Conservation (phyloP, 2,797 vertebrate genomes). For the Leptodactylus fallax region DNA sequence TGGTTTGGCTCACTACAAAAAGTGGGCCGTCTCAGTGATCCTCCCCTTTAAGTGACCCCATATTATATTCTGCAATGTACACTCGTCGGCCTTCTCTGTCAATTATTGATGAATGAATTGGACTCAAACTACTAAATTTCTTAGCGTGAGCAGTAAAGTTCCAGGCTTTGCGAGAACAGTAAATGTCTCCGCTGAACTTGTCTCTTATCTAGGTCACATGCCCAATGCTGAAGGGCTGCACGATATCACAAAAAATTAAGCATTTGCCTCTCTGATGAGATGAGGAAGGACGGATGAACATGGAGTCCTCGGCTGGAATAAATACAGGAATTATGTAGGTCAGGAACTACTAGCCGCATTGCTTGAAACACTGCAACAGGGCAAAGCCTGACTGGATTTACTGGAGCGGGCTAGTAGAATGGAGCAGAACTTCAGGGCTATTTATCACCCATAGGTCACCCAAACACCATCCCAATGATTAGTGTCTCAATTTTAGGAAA, state of each 20-base stretch:
- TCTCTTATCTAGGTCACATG: conserved; percentile 48
- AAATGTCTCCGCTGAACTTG: neutral
- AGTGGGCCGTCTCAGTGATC: no score
- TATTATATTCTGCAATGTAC: neutral
- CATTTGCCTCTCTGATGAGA: conserved; percentile 48
- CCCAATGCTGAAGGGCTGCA: conserved; percentile 3
- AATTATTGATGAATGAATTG: conserved; percentile 12
- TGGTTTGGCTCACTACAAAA: no score
- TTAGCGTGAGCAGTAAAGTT: neutral
- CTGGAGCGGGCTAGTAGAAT: neutral
- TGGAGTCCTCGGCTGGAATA: conserved; percentile 36
- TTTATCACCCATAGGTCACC: no score
- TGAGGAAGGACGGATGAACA: conserved; percentile 46
- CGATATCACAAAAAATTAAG: conserved; percentile 29
- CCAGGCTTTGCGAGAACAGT: neutral
- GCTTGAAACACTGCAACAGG: neutral
- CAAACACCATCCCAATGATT: no score
- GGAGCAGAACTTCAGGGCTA: neutral
- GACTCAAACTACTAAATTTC: neutral
- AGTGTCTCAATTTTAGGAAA: no score
- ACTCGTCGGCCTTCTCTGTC: neutral
- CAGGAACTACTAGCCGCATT: neutral
- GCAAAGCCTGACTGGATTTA: neutral
- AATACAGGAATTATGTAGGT: conserved; percentile 52
- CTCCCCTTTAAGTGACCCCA: neutral